Conservation (phyloP, 2,888 invertebrate species). For the Axea sp. region DNA sequence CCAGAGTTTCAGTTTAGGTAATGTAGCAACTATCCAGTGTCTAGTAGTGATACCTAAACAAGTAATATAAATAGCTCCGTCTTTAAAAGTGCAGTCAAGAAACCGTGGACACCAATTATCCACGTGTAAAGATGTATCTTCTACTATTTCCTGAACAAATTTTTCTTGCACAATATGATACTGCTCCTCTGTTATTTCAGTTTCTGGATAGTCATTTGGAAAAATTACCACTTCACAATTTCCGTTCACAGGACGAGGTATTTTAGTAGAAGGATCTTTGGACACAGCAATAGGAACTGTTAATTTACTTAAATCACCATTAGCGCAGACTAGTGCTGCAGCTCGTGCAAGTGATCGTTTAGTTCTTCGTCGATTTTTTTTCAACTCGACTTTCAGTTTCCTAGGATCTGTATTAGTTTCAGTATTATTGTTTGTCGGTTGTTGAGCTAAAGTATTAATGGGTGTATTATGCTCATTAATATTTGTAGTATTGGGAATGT, state of each 20-base stretch:
- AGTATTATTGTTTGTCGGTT: background rate
- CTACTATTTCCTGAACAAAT: slow-evolving; percentile 4
- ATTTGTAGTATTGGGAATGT: background rate
- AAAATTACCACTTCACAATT: slow-evolving; percentile 16
- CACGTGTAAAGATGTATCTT: slow-evolving; percentile 6
- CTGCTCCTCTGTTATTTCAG: slow-evolving; percentile 15
- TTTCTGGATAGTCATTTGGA: slow-evolving; percentile 11
- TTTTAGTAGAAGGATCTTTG: background rate
- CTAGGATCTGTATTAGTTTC: background rate
- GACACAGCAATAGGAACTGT: background rate
- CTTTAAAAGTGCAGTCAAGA: slow-evolving; percentile 1
- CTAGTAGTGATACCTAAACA: slow-evolving; percentile 16
- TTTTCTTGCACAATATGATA: background rate
- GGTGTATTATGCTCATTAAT: no score
- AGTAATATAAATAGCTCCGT: slow-evolving; percentile 7
- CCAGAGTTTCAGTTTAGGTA: slow-evolving; percentile 16
- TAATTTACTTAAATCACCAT: slow-evolving; percentile 12
- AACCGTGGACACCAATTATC: slow-evolving; percentile 42
- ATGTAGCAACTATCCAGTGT: slow-evolving; percentile 27
- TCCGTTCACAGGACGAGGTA: background rate
- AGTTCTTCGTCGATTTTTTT: slow-evolving; percentile 9
- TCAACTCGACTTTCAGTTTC: slow-evolving; percentile 1
- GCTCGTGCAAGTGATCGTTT: slow-evolving; percentile 20
- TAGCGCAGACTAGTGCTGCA: slow-evolving; percentile 2
- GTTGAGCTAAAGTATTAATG: background rate